A percentile compares a stretch with the other conserved stretches of the same genome.
phyloP scores from a whole-genome alignment of 2,888 invertebrate species.

The Euclidia mi region DNA sequence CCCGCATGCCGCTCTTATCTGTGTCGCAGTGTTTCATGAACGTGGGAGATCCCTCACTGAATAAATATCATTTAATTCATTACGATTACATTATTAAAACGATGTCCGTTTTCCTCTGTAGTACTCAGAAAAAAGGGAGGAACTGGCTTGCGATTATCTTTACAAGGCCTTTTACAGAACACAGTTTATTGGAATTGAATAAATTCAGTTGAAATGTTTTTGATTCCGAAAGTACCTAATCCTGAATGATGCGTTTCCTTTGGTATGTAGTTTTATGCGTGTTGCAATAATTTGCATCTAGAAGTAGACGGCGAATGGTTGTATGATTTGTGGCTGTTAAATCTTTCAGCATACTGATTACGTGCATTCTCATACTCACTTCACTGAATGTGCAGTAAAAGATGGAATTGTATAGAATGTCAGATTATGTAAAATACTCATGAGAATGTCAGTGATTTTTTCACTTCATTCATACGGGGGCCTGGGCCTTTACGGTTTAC shows the following conservation, averaged over 20 bases:
- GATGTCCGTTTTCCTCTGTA: conserved; percentile 49
- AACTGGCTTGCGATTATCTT: conserved; percentile 8
- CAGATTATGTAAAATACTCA: not conserved
- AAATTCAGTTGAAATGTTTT: not conserved
- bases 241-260: too few species aligned
- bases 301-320: too few species aligned
- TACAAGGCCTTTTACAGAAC: conserved; percentile 13
- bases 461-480: conserved; percentile 4
- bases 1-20: conserved; percentile 35
- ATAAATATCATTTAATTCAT: conserved; percentile 37
- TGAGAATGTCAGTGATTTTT: not conserved
- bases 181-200: too few species aligned
- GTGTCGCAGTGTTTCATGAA: conserved; percentile 33
- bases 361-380: too few species aligned
- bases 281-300: too few species aligned
- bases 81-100: conserved; percentile 21
- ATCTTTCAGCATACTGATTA: too few species aligned
- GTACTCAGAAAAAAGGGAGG: conserved; percentile 38
- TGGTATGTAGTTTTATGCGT: too few species aligned
- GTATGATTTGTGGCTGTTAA: too few species aligned
- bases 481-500: conserved; percentile 1
- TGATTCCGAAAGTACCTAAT: not conserved
- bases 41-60: conserved; percentile 36
- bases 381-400: too few species aligned
- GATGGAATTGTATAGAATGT: not conserved